Evolutionary conservation across 92 coral and sea anemone genomes (phyloP), one percentile per base, ranked within the genome.

Genomic region (Siderastrea radians): DNA sequence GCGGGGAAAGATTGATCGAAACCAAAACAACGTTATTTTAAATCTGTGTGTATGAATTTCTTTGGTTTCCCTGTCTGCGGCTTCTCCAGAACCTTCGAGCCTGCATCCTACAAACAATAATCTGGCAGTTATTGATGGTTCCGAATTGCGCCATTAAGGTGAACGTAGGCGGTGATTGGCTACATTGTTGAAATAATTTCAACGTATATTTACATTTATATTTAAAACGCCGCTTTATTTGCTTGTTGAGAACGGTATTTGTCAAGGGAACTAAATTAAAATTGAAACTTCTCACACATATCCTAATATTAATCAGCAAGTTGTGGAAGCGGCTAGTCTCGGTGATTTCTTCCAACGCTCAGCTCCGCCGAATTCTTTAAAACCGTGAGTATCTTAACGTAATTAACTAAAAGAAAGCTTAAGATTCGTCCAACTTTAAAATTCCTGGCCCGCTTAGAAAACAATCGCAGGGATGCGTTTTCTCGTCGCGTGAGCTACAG

Each of bases 151-250:
- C 75, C 52, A 45, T 80, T 80, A 51, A 44, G 65, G 52, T 6
- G 46, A 12, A 9, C 5, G 13, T 67, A 15, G 75, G 13, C n/a
- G 44, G 16, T 54, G 75, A 80, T 80, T 80, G 84, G 84, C 73
- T 3, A 7, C 75, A 52, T 1, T 52, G 62, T 67, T 68, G 64
- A 67, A 80, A 80, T 80, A 80, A 80, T 80, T 44, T 47, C 84
- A 54, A 46, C 19, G 52, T 84, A 14, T 68, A 84, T 83, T 75
- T 89, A 71, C 88, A 83, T 89, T 89, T 58, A 68, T 49, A 77
- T 83, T 76, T 77, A 64, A 89, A 86, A 89, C 68, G 77, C 80
- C 85, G 92, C 93, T 84, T 83, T 82, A 90, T 90, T 90, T 84
- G 81, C 81, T 59, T 62, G 57, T 66, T 19, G 84, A 52, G 54